phyloP scores from a whole-genome alignment of 1,140 invertebrate genomes.

The Drosophila yakuba region DNA sequence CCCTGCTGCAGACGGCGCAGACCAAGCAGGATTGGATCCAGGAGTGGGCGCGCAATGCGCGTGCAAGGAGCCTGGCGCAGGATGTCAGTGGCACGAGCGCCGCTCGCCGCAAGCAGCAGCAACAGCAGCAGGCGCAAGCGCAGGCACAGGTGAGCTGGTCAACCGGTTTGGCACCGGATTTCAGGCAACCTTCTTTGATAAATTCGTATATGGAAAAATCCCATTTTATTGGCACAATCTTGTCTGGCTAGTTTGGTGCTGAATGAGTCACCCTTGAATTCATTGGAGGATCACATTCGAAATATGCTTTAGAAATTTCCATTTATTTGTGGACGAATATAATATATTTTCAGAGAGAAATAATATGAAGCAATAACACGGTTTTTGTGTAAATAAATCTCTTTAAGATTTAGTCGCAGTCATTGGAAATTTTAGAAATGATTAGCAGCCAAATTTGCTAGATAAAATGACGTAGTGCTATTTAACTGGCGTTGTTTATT shows the following conservation, averaged over 20 bases:
- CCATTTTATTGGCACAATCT: constrained; percentile 6
- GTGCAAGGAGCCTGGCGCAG: constrained; percentile 75
- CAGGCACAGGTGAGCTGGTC: constrained; percentile 49
- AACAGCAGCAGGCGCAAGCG: constrained; percentile 49
- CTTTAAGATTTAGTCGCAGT: too few relatives aligned
- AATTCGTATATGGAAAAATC: constrained; percentile 21
- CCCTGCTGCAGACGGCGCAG: constrained; percentile 74
- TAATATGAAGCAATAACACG: too few relatives aligned
- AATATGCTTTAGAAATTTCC: too few relatives aligned
- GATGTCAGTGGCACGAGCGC: constrained; percentile 64
- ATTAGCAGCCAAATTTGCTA: neutral
- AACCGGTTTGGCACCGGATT: constrained; percentile 19
- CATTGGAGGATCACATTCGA: too few relatives aligned
- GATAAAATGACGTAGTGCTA: neutral
- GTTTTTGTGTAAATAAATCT: too few relatives aligned
- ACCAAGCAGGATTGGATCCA: constrained; percentile 84
- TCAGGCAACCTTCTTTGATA: neutral
- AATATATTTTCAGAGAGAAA: too few relatives aligned
- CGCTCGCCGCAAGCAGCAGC: constrained; percentile 59
- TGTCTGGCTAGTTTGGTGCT: constrained; percentile 5
- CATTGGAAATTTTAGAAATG: too few relatives aligned
- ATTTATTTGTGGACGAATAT: too few relatives aligned
- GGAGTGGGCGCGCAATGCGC: constrained; percentile 83
- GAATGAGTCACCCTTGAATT: neutral
- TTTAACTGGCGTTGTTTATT: constrained; percentile 1